Evolutionary conservation across 2,113 vertebrate genomes (phyloP).

Genomic region (Hucho hucho): DNA sequence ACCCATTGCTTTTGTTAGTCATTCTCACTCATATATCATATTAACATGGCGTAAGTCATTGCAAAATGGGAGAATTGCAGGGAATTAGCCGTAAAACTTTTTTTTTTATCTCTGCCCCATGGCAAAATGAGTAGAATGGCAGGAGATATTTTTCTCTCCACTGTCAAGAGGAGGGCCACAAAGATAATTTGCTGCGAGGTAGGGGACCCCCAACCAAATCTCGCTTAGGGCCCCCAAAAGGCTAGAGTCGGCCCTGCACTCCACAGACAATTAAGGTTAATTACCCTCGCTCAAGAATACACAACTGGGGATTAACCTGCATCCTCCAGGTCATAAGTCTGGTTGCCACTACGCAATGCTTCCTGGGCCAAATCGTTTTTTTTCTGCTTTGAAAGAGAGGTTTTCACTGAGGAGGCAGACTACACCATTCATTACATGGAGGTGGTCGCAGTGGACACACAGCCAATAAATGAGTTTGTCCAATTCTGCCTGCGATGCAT

Average conservation of each 20-base stretch:
- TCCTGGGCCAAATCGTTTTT: slow-evolving; percentile 52
- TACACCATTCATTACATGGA: slow-evolving; percentile 61
- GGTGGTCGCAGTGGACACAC: slow-evolving; percentile 57
- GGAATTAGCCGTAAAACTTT: too few relatives aligned
- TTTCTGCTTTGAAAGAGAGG: slow-evolving; percentile 47
- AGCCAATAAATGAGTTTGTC: slow-evolving; percentile 67
- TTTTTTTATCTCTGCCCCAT: too few relatives aligned
- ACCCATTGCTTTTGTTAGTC: too few relatives aligned
- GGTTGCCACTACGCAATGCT: slow-evolving; percentile 43
- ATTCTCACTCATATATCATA: too few relatives aligned
- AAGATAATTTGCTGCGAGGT: too few relatives aligned
- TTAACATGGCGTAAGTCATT: too few relatives aligned
- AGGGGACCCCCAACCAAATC: too few relatives aligned
- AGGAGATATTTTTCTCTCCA: too few relatives aligned
- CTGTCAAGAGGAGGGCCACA: too few relatives aligned
- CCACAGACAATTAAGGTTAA: slow-evolving; percentile 67
- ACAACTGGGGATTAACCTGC: slow-evolving; percentile 51
- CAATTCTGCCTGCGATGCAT: slow-evolving; percentile 69
- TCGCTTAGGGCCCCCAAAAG: too few relatives aligned
- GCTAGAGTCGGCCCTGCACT: slow-evolving; percentile 21
- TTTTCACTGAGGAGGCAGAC: slow-evolving; percentile 56
- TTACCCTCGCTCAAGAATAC: slow-evolving; percentile 60
- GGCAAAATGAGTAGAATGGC: too few relatives aligned
- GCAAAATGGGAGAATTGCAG: too few relatives aligned
- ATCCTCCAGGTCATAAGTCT: slow-evolving; percentile 43